Percentiles rank a stretch among this genome's conserved stretches.
These are phyloP conservation scores for Epinephelus coioides DNA, from an alignment of 2,797 vertebrate species.

Conservation along the genomic window DNA sequence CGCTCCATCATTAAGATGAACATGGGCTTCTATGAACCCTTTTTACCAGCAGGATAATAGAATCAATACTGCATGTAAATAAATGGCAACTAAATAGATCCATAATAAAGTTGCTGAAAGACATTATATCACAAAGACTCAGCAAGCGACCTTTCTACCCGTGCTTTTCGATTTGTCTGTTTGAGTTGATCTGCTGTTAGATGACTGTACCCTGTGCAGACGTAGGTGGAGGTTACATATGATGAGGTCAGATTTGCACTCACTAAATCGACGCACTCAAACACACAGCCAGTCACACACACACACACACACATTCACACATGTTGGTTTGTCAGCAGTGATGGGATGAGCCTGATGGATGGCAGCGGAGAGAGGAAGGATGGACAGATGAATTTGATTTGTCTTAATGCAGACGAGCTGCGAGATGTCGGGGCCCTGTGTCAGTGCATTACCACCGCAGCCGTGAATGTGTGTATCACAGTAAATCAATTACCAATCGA, in stretches of 20 bases:
- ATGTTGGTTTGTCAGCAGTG: slow-evolving; percentile 67
- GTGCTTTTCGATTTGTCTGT: slow-evolving; percentile 22
- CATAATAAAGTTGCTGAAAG: slow-evolving; percentile 68
- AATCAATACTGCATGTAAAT: slow-evolving; percentile 80
- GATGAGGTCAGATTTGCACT: slow-evolving; percentile 31
- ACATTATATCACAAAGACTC: slow-evolving; percentile 54
- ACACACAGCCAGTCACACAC: background rate
- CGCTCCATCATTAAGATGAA: slow-evolving; percentile 74
- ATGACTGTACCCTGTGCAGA: background rate
- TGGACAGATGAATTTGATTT: slow-evolving; percentile 85
- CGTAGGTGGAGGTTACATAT: slow-evolving; percentile 25
- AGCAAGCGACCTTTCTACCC: slow-evolving; percentile 24
- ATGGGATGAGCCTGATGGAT: slow-evolving; percentile 86
- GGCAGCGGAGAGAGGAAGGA: slow-evolving; percentile 68
- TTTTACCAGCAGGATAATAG: slow-evolving; percentile 78
- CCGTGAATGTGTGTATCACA: slow-evolving; percentile 71
- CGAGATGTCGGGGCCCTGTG: slow-evolving; percentile 37
- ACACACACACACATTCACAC: slow-evolving; percentile 20
- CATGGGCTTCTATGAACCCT: slow-evolving; percentile 64
- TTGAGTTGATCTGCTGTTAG: slow-evolving; percentile 24
- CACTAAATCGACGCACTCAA: slow-evolving; percentile 9
- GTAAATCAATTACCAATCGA: slow-evolving; percentile 86
- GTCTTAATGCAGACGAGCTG: slow-evolving; percentile 68
- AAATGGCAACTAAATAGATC: slow-evolving; percentile 72
- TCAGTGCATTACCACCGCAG: slow-evolving; percentile 52